Evolutionary conservation across 2,113 vertebrate genomes (phyloP).

Genomic region (Nycticorax nycticorax): DNA sequence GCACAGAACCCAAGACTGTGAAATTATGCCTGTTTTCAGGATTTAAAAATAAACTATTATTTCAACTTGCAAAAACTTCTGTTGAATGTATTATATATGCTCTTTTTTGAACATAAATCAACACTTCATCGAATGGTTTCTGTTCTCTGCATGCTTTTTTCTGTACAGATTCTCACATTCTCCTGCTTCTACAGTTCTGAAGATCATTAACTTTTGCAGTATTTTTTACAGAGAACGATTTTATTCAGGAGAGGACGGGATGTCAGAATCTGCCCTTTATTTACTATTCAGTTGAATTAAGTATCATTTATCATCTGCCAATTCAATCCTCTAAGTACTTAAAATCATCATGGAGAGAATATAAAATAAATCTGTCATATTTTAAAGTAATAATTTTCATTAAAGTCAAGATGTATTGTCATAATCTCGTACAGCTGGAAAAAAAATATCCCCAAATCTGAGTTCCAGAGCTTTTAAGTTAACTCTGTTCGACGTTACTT

Average conservation of each 20-base stretch:
- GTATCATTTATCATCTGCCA: background rate
- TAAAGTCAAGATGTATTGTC: background rate
- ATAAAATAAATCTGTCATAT: background rate
- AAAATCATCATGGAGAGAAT: background rate
- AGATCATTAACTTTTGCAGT: background rate
- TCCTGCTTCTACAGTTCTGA: background rate
- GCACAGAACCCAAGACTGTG: background rate
- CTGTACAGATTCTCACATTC: background rate
- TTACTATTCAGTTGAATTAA: background rate
- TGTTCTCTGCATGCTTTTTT: background rate
- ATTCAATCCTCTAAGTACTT: background rate
- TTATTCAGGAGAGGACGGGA: background rate
- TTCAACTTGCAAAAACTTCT: background rate
- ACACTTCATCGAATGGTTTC: background rate
- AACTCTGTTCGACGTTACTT: background rate
- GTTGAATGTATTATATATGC: background rate
- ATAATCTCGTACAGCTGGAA: background rate
- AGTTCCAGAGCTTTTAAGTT: background rate
- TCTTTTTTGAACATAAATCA: background rate
- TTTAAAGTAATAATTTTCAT: background rate
- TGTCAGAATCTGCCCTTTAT: background rate
- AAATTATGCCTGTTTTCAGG: constrained; percentile 16
- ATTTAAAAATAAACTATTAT: background rate
- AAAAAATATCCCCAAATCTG: background rate
- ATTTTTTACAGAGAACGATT: background rate